These are phyloP conservation scores for Macrotus californicus DNA, from an alignment of 2,113 vertebrate genomes.

Conservation along the genomic window DNA sequence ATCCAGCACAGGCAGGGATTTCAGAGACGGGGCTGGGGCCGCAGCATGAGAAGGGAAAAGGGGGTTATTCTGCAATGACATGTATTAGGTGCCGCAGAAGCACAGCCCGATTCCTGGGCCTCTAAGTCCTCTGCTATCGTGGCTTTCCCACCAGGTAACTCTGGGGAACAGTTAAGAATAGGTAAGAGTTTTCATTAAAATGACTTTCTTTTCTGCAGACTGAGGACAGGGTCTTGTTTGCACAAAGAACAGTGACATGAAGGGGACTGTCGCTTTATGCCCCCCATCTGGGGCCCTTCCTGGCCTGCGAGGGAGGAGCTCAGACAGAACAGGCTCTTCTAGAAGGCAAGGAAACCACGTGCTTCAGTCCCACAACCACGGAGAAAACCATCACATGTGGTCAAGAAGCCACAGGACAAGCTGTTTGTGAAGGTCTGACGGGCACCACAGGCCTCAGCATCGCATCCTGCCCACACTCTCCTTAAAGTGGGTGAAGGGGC, in stretches of 20 bases:
- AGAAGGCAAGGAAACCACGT: not conserved
- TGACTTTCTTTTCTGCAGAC: not conserved
- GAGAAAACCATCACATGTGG: not conserved
- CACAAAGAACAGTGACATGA: not conserved
- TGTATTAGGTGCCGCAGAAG: accelerated
- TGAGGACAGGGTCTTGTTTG: not conserved
- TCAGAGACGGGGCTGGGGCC: not conserved
- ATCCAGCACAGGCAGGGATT: not conserved
- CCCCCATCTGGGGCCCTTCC: no score
- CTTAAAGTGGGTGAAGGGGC: accelerated
- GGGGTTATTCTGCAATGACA: not conserved
- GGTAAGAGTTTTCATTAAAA: no score
- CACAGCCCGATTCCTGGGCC: not conserved
- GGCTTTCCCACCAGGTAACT: not conserved
- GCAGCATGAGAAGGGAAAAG: no score
- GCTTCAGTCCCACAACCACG: not conserved
- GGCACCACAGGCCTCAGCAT: accelerated
- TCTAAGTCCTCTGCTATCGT: accelerated
- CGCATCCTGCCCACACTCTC: not conserved
- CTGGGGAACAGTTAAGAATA: not conserved
- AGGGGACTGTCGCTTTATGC: accelerated
- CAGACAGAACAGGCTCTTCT: not conserved
- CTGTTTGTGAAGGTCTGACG: accelerated
- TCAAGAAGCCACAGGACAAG: not conserved
- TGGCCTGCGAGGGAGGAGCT: accelerated